phyloP scores from a whole-genome alignment of 2,797 vertebrate genomes.

The Emydoidea blandingii region DNA sequence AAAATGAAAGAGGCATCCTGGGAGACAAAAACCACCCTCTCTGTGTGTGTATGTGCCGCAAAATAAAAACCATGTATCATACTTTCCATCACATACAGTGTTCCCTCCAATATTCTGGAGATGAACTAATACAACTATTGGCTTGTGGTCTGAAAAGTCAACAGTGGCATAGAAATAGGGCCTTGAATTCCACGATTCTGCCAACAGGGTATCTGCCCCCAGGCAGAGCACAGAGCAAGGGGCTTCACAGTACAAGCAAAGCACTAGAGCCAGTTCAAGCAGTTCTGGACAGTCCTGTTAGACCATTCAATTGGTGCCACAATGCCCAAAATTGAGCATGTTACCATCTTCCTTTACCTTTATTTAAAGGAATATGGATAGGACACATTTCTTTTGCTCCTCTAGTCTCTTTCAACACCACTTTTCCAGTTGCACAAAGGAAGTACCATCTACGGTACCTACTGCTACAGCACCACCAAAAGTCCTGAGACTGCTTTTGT shows the following conservation, averaged over 20 bases:
- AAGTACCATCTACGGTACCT: neutral
- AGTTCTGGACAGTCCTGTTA: neutral
- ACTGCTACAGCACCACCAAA: neutral
- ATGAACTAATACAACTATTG: neutral
- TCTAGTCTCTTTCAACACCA: neutral
- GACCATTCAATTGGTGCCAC: neutral
- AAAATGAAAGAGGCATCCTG: conserved; percentile 13
- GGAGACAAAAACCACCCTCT: neutral
- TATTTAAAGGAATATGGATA: neutral
- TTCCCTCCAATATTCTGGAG: neutral
- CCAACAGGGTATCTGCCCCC: neutral
- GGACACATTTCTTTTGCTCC: neutral
- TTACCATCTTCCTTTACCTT: neutral
- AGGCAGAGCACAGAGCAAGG: neutral
- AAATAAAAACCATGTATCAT: neutral
- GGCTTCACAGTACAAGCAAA: neutral
- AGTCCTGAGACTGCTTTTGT: neutral
- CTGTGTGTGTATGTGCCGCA: neutral
- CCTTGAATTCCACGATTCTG: neutral
- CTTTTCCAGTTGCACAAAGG: neutral
- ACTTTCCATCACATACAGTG: neutral
- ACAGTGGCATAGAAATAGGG: neutral
- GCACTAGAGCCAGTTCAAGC: neutral
- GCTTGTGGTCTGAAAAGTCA: neutral
- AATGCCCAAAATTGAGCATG: neutral